These are phyloP conservation scores for Nebria salina DNA, from an alignment of 2,888 invertebrate species.

Conservation along the genomic window DNA sequence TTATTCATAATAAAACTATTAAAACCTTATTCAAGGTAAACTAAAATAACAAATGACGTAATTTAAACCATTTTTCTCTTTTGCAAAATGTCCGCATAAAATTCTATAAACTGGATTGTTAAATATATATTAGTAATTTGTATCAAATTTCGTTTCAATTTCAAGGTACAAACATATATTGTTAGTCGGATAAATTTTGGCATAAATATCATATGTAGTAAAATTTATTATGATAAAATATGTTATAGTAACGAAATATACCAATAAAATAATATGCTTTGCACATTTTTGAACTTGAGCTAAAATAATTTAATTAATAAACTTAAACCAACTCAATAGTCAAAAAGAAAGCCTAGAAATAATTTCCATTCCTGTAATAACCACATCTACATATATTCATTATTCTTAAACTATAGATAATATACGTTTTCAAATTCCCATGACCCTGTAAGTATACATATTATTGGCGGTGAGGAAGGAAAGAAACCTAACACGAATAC, in stretches of 20 bases:
- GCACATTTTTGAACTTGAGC: too few relatives aligned
- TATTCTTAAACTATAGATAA: neutral
- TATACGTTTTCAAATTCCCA: constrained; percentile 5
- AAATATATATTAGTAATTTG: neutral
- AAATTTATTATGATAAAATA: too few relatives aligned
- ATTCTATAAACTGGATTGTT: neutral
- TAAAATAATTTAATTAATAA: too few relatives aligned
- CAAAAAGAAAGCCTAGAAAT: neutral
- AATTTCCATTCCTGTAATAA: neutral
- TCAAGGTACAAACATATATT: too few relatives aligned
- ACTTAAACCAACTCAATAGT: neutral
- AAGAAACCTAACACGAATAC: constrained; percentile 1
- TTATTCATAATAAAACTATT: constrained; percentile 21
- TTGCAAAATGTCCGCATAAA: neutral
- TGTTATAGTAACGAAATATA: too few relatives aligned
- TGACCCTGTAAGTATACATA: constrained; percentile 4
- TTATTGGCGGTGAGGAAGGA: constrained; percentile 1
- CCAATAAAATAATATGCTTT: too few relatives aligned
- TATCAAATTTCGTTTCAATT: too few relatives aligned
- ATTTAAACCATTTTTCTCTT: neutral
- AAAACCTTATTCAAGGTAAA: constrained; percentile 30
- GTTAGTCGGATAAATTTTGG: too few relatives aligned
- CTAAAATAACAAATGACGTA: constrained; percentile 33
- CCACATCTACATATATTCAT: neutral
- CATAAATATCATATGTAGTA: too few relatives aligned